Base-by-base conservation (phyloP, 2,113 vertebrate species). In the Hiodon tergisus region DNA sequence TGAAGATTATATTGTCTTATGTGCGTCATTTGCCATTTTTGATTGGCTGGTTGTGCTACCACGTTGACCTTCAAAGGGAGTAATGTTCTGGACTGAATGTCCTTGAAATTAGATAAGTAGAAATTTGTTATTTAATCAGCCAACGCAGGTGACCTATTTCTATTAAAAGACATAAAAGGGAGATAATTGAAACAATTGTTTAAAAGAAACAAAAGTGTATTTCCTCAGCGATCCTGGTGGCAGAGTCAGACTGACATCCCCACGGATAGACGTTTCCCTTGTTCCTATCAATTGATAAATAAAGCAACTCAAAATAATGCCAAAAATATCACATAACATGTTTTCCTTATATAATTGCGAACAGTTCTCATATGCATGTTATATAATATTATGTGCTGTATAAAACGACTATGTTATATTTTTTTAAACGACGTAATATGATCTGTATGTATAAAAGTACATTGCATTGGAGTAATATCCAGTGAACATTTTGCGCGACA, bases 1-100 rank as follows among this genome's bases (percentile, higher is more conserved):
- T 72, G 61, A 68, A 70, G 78, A 80, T 84, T 84, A 83, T 72
- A 87, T 87, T 85, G 87, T 90, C 72, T 77, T 58, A 66, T 10
- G 77, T 89, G 85, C 86, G 83, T 90, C 89, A 90, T 74, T 55
- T 72, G 31, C 55, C 74, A 74, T 73, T 73, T 72, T 80, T 83
- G 16, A 76, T 78, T 83, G 79, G 59, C 80, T 76, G 69, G 11
- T 6, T 78, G 59, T 85, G 79, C 84, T 17, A 31, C 52, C 55
- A 31, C 67, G 4, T 83, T 82, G 67, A 65, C 6, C 46, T 69
- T 6, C 7, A 11, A 50, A 46, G 47, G 31, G 57, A 7, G 6
- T 69, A 14, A 31, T 14, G 51, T 69, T 63, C 13, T 14, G n/a
- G 59, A 54, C 11, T 76, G 72, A 69, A 84, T 80, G 72, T 5